These are phyloP conservation scores for Craseonycteris thonglongyai DNA, from an alignment of 2,113 vertebrate genomes.

Conservation along the genomic window DNA sequence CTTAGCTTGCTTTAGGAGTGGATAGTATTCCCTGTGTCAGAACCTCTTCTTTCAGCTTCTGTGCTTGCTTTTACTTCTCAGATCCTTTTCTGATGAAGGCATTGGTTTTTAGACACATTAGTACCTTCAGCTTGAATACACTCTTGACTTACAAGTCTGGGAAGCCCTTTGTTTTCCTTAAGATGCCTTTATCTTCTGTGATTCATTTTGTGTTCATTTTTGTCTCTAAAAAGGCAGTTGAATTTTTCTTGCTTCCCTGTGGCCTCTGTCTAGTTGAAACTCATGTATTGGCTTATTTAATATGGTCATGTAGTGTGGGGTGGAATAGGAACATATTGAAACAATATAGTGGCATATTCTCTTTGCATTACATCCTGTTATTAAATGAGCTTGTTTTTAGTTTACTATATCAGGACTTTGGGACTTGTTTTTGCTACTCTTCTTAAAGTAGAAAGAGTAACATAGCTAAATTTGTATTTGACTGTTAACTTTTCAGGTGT, in stretches of 20 bases:
- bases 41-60: neutral
- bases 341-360: neutral
- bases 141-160: neutral
- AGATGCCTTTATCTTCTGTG: neutral
- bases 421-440: neutral
- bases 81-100: neutral
- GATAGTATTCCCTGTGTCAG: neutral
- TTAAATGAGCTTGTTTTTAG: neutral
- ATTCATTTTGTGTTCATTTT: neutral
- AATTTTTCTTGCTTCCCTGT: slow-evolving; percentile 12
- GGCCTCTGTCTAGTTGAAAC: neutral
- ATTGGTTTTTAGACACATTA: neutral
- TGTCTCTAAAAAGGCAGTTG: neutral
- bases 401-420: neutral
- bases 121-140: neutral
- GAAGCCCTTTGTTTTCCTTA: neutral
- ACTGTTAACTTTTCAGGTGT: neutral
- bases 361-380: neutral
- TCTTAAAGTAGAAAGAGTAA: neutral
- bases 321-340: neutral
- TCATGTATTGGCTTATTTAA: neutral
- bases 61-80: neutral
- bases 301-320: neutral
- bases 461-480: neutral
- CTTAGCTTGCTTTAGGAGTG: neutral